phyloP scores from a whole-genome alignment of 2,113 vertebrate species.

The Benitochromis conjunctus region DNA sequence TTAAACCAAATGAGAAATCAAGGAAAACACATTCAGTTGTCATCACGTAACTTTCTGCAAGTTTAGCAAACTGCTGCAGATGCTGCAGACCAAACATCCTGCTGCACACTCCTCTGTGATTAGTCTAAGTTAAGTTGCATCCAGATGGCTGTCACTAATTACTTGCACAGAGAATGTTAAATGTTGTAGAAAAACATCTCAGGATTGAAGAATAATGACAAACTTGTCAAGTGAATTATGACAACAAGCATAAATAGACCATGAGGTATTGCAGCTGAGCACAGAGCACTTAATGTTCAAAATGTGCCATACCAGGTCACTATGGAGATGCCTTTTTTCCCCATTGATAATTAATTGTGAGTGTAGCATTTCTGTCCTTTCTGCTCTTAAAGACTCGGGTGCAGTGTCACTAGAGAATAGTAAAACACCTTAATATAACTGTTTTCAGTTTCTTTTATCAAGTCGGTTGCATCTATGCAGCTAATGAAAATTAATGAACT shows the following conservation, averaged over 20 bases:
- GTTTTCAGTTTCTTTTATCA: not conserved
- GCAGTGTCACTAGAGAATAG: not conserved
- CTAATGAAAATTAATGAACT: not conserved
- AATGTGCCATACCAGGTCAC: not conserved
- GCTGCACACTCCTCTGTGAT: not conserved
- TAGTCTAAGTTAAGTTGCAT: constrained; percentile 1
- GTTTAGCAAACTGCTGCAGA: not conserved
- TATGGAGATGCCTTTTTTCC: not conserved
- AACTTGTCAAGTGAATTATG: not conserved
- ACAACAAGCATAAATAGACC: not conserved
- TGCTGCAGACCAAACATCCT: not conserved
- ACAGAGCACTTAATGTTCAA: not conserved
- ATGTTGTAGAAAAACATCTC: constrained; percentile 22
- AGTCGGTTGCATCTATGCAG: not conserved
- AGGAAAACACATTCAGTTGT: not conserved
- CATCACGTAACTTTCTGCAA: not conserved
- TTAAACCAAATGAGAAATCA: not conserved
- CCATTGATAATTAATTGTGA: not conserved
- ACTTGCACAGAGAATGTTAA: constrained; percentile 18
- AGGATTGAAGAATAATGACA: constrained; percentile 7
- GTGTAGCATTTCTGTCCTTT: not conserved
- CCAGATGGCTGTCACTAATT: constrained; percentile 44
- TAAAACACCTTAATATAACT: not conserved
- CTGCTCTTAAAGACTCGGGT: not conserved
- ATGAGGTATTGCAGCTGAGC: not conserved